These are phyloP conservation scores for Megamerina dolium DNA, from an alignment of 2,888 invertebrate species.

Conservation along the genomic window DNA sequence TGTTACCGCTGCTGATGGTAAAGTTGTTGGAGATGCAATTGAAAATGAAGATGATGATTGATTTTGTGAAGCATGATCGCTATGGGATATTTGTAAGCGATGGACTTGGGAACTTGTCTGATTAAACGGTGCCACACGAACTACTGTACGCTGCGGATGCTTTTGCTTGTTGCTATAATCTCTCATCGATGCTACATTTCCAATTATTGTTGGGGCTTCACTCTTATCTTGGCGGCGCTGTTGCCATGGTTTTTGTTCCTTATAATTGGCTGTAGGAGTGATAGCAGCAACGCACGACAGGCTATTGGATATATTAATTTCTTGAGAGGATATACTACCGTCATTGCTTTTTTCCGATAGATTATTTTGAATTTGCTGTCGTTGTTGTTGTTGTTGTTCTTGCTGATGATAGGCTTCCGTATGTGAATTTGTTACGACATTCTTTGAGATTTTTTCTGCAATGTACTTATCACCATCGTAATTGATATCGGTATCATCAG, in stretches of 20 bases:
- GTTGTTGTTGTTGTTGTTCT: constrained; percentile 2
- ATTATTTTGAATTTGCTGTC: neutral
- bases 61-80: constrained; percentile 44
- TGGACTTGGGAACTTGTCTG: constrained; percentile 48
- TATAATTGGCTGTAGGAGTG: constrained; percentile 15
- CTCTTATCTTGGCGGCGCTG: neutral
- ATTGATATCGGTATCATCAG: no score
- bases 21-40: no score
- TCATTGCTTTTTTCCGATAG: constrained; percentile 2
- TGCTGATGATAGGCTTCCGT: neutral
- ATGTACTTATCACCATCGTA: neutral
- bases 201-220: constrained; percentile 1
- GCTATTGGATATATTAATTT: constrained; percentile 19
- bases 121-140: constrained; percentile 50
- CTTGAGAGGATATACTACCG: constrained; percentile 16
- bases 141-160: constrained; percentile 47
- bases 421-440: no score
- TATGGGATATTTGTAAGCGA: constrained; percentile 54
- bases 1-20: no score
- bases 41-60: constrained; percentile 13
- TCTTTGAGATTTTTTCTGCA: no score
- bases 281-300: no score
- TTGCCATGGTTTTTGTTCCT: constrained; percentile 10
- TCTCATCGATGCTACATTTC: constrained; percentile 1
- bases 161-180: no score